Evolutionary conservation across 1,140 invertebrate species (phyloP).

Genomic region (Callitettix versicolor): DNA sequence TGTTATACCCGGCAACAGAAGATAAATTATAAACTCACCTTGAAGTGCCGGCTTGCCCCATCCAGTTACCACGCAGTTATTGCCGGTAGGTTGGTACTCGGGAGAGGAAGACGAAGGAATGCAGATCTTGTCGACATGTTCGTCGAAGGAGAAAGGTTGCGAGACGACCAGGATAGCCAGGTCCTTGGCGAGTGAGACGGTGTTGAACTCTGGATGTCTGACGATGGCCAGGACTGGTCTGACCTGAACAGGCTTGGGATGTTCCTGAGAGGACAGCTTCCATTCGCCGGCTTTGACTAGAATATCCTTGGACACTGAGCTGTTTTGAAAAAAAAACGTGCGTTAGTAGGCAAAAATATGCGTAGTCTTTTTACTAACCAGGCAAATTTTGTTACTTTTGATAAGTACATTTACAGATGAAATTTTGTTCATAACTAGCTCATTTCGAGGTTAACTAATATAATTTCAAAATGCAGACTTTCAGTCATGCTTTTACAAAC

Average conservation of each 20-base stretch:
- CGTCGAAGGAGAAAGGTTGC: conserved; percentile 45
- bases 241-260: conserved; percentile 55
- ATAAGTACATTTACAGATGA: too few species aligned
- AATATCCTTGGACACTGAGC: conserved; percentile 47
- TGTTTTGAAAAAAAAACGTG: too few species aligned
- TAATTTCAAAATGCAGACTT: too few species aligned
- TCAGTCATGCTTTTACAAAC: too few species aligned
- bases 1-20: too few species aligned
- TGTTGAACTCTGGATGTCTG: conserved; percentile 57
- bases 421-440: too few species aligned
- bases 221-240: conserved; percentile 55
- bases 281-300: conserved; percentile 74
- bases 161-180: conserved; percentile 57
- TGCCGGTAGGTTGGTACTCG: conserved; percentile 34
- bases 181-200: conserved; percentile 51
- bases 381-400: too few species aligned
- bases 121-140: conserved; percentile 65
- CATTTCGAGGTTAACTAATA: too few species aligned
- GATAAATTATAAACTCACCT: too few species aligned
- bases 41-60: conserved; percentile 70
- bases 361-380: too few species aligned
- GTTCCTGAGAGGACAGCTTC: conserved; percentile 58
- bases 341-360: too few species aligned
- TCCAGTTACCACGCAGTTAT: conserved; percentile 57
- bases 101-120: conserved; percentile 36